Base-by-base conservation (phyloP, 2,113 vertebrate species). In the Pseudopipra pipra region DNA sequence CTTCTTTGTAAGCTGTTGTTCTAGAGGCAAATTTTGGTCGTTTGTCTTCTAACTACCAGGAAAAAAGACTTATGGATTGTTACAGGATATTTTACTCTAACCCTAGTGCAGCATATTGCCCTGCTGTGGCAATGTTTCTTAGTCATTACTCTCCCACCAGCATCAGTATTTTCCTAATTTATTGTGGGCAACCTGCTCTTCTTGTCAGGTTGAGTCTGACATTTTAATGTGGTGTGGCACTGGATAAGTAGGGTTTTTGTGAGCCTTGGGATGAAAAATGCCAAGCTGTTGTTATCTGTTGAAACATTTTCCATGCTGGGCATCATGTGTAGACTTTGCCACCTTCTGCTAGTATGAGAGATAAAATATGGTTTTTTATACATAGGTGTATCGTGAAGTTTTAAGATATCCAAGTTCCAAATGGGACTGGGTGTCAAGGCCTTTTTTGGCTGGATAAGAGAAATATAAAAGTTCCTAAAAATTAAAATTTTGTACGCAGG, bases 281-380 rank as follows among this genome's bases (percentile, higher is more conserved):
- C 20, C 41, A 20, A 58, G 16, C 7, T 66, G 15, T 25, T 33
- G 5, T 55, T 80, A 20, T 18, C 62, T 63, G 25, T 25, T 67
- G 51, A 49, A 81, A 54, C 21, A 66, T 6, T 31, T 92, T 67
- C n/a, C 28, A 31, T 33, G 7, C 0, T 16, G 19, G 37, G 8
- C 30, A 49, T 44, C 2, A 0, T 27, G 19, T 0, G 5, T 30
- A 47, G 52, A 9, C 33, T 41, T 65, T n/a, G 12, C 14, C 6
- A 37, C 9, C 9, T n/a, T 17, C 70, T 54, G 12, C 46, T 41
- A 41, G 39, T 41, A 41, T 41, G 39, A 41, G 39, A 41, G 39
- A 41, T 41, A 41, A 41, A 41, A 41, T 41, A 41, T 9, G 12
- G 12, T 5, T 41, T 12, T 41, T 41, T 41, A 41, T 41, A 41